Percentiles rank a stretch among this genome's conserved stretches.
Conservation (phyloP, 2,797 vertebrate genomes). For the Synaphobranchus kaupii region DNA sequence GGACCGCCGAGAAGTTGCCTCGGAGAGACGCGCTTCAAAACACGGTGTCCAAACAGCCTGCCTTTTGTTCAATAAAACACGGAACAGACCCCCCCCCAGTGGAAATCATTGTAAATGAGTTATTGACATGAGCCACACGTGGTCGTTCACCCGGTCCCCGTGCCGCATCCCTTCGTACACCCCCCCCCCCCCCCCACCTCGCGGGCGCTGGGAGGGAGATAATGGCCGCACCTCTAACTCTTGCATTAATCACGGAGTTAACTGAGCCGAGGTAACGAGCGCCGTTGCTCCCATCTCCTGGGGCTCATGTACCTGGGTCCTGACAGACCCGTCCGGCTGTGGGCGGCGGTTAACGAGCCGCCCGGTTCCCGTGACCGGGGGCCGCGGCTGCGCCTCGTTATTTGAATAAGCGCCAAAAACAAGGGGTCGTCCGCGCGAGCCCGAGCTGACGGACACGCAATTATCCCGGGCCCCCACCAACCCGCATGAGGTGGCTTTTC, state of each 20-base stretch:
- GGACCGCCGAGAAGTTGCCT: background rate
- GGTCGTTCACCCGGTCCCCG: background rate
- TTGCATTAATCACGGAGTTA: conserved; percentile 29
- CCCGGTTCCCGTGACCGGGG: background rate
- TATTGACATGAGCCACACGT: background rate
- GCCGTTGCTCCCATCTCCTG: conserved; percentile 8
- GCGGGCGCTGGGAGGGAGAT: background rate
- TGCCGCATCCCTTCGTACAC: background rate
- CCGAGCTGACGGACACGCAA: conserved; percentile 40
- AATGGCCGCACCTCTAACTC: conserved; percentile 3
- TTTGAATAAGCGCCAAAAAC: conserved; percentile 32
- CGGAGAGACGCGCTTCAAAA: conserved; percentile 15
- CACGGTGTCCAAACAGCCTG: background rate
- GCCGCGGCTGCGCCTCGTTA: background rate
- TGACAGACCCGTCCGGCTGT: conserved; percentile 3
- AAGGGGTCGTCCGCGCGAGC: conserved; percentile 23
- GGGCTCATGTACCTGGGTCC: background rate
- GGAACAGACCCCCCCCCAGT: background rate
- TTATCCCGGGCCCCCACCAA: conserved; percentile 38
- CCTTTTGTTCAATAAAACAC: conserved; percentile 18
- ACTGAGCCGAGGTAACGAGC: conserved; percentile 21
- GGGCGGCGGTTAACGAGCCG: conserved; percentile 15
- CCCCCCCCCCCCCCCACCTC: background rate
- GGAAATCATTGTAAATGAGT: conserved; percentile 25
- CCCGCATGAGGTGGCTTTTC: conserved; percentile 30